Conservation (phyloP, 2,113 vertebrate species). For the Mesembrinibis cayennensis region DNA sequence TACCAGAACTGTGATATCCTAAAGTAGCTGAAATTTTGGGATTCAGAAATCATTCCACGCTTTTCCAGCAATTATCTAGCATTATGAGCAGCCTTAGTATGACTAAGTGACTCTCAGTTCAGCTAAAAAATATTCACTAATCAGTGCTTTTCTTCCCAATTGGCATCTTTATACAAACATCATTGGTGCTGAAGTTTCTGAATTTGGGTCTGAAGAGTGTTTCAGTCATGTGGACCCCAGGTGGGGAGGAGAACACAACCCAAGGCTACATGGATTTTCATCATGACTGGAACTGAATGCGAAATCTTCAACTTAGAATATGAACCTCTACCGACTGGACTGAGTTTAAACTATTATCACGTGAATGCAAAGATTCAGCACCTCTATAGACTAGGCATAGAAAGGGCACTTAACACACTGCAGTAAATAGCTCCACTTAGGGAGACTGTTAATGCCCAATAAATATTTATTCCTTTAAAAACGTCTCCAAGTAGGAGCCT, state of each 20-base stretch:
- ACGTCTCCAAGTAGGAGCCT: conserved; percentile 3
- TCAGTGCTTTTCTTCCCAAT: background rate
- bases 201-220: background rate
- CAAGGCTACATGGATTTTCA: background rate
- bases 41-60: background rate
- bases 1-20: background rate
- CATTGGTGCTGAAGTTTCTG: background rate
- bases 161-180: background rate
- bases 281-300: background rate
- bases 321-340: background rate
- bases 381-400: background rate
- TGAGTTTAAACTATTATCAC: background rate
- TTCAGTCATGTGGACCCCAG: background rate
- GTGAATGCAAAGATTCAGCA: background rate
- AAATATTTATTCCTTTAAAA: conserved; percentile 54
- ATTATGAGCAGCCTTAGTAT: background rate
- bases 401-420: background rate
- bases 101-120: background rate
- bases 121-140: background rate
- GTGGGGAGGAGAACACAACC: background rate
- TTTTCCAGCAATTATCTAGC: background rate
- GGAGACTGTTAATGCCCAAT: conserved; percentile 32
- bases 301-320: background rate
- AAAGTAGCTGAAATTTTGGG: background rate
- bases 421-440: background rate